phyloP scores from a whole-genome alignment of 2,797 vertebrate species.

The Takifugu rubripes region DNA sequence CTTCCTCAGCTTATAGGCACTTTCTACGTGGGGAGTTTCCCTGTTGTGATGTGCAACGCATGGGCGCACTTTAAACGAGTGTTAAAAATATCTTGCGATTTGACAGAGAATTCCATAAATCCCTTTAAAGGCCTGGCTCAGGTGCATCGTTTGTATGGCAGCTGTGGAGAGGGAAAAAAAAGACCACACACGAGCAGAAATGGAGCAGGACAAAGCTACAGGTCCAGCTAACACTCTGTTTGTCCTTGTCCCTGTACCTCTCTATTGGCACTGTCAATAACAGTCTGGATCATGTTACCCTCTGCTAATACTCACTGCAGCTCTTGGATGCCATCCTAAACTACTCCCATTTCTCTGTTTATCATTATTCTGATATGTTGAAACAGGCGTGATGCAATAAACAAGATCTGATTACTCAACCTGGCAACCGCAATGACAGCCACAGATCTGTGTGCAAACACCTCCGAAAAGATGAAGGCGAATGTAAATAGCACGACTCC shows the following conservation, averaged over 20 bases:
- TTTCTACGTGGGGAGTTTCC: slow-evolving; percentile 4
- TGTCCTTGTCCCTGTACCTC: slow-evolving; percentile 59
- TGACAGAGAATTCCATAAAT: slow-evolving; percentile 9
- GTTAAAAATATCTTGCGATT: slow-evolving; percentile 10
- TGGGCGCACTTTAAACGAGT: slow-evolving; percentile 13
- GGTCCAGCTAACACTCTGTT: slow-evolving; percentile 38
- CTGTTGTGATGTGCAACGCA: slow-evolving; percentile 10
- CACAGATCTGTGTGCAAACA: slow-evolving; percentile 64
- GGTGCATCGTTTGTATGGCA: slow-evolving; percentile 18
- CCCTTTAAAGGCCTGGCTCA: slow-evolving; percentile 3
- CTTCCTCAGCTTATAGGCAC: slow-evolving; percentile 31
- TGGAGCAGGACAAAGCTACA: slow-evolving; percentile 13
- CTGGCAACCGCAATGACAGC: slow-evolving; percentile 60
- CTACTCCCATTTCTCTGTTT: slow-evolving; percentile 69
- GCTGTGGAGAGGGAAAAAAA: slow-evolving; percentile 12
- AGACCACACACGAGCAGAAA: slow-evolving; percentile 15
- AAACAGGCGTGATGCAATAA: slow-evolving; percentile 73
- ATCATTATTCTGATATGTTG: slow-evolving; percentile 72
- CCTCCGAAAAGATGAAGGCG: slow-evolving; percentile 52
- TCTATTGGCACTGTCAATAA: slow-evolving; percentile 58
- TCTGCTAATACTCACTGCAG: slow-evolving; percentile 57
- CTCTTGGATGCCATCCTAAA: slow-evolving; percentile 65
- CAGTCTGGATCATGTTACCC: slow-evolving; percentile 61
- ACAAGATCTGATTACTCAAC: slow-evolving; percentile 73
- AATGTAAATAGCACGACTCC: slow-evolving; percentile 63